A percentile compares a stretch with the other conserved stretches of the same genome.
Conservation (phyloP, 2,797 vertebrate genomes). For the Caiman crocodilus region DNA sequence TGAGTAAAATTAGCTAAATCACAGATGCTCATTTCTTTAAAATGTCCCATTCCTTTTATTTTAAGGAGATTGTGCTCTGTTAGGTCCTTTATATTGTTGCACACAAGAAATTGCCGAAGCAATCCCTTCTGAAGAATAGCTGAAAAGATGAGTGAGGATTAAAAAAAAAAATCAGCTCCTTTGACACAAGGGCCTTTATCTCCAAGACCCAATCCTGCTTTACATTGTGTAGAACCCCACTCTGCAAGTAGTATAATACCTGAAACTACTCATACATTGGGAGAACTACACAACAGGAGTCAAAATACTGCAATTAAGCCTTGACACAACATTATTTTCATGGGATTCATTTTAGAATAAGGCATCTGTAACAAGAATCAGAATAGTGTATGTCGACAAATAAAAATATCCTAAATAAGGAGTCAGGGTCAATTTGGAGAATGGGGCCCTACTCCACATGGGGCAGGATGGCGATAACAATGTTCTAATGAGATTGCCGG, state of each 20-base stretch:
- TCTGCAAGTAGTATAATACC: not conserved
- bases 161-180: not conserved
- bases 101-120: not conserved
- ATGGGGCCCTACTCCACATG: no score
- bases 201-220: not conserved
- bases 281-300: no score
- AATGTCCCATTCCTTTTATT: not conserved
- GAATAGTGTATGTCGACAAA: no score
- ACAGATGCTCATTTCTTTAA: constrained; percentile 37
- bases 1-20: constrained; percentile 26
- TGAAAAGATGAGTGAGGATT: not conserved
- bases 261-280: not conserved
- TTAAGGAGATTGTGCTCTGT: constrained; percentile 2
- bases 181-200: not conserved
- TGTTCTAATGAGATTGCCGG: no score
- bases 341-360: not conserved
- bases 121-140: no score
- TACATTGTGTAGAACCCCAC: not conserved
- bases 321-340: not conserved
- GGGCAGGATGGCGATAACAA: no score
- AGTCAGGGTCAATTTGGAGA: no score
- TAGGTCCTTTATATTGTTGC: not conserved
- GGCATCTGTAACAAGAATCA: no score
- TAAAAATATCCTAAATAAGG: no score
- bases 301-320: not conserved